Percentiles rank a stretch among this genome's conserved stretches.
Conservation (phyloP, 2,797 vertebrate genomes). For the Peromyscus nudipes region DNA sequence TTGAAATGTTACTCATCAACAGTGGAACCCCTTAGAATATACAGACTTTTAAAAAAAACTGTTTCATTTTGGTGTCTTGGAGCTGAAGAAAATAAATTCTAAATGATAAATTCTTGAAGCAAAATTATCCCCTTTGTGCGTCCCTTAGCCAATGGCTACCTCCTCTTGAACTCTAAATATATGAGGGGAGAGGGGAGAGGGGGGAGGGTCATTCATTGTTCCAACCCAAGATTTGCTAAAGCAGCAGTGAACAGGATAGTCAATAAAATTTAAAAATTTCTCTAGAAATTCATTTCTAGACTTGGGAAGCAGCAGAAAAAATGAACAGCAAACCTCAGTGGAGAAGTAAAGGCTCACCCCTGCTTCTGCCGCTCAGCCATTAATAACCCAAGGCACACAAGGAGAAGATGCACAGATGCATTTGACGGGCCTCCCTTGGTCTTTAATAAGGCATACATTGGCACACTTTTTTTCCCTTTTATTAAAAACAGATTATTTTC, state of each 20-base stretch:
- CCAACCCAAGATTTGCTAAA: neutral
- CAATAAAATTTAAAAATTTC: neutral
- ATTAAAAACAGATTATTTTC: neutral
- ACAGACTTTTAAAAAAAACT: conserved; percentile 54
- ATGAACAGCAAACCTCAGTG: neutral
- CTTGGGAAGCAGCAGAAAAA: neutral
- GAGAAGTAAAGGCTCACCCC: neutral
- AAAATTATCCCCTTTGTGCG: neutral
- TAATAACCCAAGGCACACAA: neutral
- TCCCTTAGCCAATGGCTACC: neutral
- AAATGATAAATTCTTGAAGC: conserved; percentile 30
- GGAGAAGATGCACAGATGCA: neutral
- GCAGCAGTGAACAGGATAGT: neutral
- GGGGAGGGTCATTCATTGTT: neutral
- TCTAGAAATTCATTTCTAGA: neutral
- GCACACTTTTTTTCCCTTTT: neutral
- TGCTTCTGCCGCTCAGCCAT: neutral
- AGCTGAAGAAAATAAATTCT: conserved; percentile 54
- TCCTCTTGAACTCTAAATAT: neutral
- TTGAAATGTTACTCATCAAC: conserved; percentile 78
- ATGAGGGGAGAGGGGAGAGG: neutral
- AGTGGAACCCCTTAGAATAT: conserved; percentile 65
- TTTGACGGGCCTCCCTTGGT: conserved; percentile 1
- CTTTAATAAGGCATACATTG: conserved; percentile 17
- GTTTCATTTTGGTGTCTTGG: conserved; percentile 32